These are phyloP conservation scores for Alaudala cheleensis DNA, from an alignment of 2,113 vertebrate genomes.

Conservation along the genomic window DNA sequence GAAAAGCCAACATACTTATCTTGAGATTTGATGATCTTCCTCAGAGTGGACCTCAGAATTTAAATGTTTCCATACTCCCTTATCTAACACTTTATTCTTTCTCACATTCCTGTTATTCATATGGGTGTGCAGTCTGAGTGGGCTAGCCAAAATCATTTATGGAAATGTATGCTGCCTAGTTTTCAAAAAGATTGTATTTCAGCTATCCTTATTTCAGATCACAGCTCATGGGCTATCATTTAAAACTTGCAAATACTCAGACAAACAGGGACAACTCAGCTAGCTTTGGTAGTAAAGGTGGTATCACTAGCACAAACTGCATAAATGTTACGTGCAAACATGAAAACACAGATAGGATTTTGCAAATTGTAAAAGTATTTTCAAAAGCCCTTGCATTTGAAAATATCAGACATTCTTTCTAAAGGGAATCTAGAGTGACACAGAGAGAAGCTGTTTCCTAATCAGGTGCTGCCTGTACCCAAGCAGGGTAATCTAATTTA, in stretches of 20 bases:
- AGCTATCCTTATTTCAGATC: slow-evolving; percentile 35
- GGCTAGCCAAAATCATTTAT: slow-evolving; percentile 34
- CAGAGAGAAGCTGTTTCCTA: neutral
- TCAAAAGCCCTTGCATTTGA: neutral
- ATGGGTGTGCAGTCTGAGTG: neutral
- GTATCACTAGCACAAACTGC: neutral
- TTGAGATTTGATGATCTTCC: neutral
- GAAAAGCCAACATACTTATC: neutral
- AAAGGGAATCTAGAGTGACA: neutral
- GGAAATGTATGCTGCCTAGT: slow-evolving; percentile 40
- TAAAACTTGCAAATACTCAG: slow-evolving; percentile 15
- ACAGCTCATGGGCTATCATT: neutral
- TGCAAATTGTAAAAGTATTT: neutral
- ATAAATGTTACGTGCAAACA: rapidly evolving
- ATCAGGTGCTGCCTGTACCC: slow-evolving; percentile 26
- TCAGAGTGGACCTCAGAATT: slow-evolving; percentile 5
- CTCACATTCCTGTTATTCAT: slow-evolving; percentile 44
- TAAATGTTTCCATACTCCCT: slow-evolving; percentile 42
- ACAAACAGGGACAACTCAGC: neutral
- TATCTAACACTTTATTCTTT: slow-evolving; percentile 46
- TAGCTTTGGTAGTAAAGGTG: neutral
- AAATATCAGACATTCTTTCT: neutral
- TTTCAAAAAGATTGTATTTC: slow-evolving; percentile 51
- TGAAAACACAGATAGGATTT: neutral
- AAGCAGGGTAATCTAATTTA: slow-evolving; percentile 46